Evolutionary conservation across 2,797 vertebrate species (phyloP).

Genomic region (Sebastes elongatus): DNA sequence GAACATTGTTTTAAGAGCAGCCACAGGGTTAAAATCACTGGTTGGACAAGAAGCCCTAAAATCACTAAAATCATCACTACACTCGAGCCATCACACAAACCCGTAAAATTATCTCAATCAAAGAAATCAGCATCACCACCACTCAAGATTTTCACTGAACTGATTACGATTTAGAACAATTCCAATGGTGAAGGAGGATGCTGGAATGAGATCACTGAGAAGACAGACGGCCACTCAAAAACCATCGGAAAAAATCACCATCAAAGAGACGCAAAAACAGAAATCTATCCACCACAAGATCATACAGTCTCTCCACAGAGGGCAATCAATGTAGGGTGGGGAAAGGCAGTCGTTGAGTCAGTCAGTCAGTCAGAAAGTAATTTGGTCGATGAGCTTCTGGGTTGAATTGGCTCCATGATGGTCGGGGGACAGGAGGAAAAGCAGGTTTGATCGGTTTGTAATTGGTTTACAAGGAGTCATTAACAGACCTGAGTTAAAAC

Average conservation of each 20-base stretch:
- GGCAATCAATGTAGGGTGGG: constrained; percentile 39
- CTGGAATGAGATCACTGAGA: constrained; percentile 34
- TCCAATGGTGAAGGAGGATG: constrained; percentile 7
- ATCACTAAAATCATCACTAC: constrained; percentile 31
- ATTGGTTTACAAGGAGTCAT: constrained; percentile 58
- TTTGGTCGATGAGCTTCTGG: constrained; percentile 40
- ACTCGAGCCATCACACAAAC: constrained; percentile 22
- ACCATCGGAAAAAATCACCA: constrained; percentile 47
- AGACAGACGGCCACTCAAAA: constrained; percentile 45
- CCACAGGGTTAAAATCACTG: constrained; percentile 55
- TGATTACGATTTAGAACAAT: constrained; percentile 33
- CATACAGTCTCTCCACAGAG: constrained; percentile 35
- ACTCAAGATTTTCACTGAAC: constrained; percentile 1
- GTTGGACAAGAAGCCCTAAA: background rate
- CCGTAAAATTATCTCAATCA: constrained; percentile 17
- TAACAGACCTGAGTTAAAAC: constrained; percentile 68
- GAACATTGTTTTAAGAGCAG: background rate
- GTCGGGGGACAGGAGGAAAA: constrained; percentile 34
- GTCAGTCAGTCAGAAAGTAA: background rate
- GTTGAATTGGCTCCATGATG: constrained; percentile 10
- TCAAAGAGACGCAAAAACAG: constrained; percentile 34
- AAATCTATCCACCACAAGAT: constrained; percentile 50
- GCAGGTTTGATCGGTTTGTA: constrained; percentile 56
- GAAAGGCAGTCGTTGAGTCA: background rate
- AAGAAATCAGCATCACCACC: constrained; percentile 14